Evolutionary conservation across 2,797 vertebrate species (phyloP).

Genomic region (Myiotriccus ornatus): DNA sequence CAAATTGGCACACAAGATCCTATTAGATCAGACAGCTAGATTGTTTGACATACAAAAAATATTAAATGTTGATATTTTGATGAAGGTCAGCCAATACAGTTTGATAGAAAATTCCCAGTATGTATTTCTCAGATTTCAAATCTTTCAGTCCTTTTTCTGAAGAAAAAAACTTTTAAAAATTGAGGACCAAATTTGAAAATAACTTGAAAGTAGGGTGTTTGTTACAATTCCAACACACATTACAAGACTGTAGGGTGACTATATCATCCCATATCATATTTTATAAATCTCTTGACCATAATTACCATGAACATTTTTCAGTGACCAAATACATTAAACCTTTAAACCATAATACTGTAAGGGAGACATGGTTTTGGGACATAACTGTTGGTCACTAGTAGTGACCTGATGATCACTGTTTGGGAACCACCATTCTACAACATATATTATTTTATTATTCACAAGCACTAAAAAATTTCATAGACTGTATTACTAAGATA

Average conservation of each 20-base stretch:
- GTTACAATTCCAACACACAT: not conserved
- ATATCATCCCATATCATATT: not conserved
- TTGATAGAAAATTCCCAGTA: constrained; percentile 6
- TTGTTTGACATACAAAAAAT: constrained; percentile 48
- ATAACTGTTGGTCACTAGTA: not conserved
- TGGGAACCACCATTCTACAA: not conserved
- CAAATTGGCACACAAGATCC: constrained; percentile 59
- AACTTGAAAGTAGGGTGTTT: not conserved
- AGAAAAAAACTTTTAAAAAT: not conserved
- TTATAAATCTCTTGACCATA: accelerated
- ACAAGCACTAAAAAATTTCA: not conserved
- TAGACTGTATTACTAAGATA: not conserved
- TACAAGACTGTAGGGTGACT: not conserved
- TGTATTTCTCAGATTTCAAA: not conserved
- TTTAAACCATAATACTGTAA: not conserved
- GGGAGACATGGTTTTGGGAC: not conserved
- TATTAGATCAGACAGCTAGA: constrained; percentile 37
- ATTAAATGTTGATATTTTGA: constrained; percentile 55
- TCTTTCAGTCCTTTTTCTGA: not conserved
- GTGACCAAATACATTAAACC: not conserved
- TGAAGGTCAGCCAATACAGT: constrained; percentile 38
- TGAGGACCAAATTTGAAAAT: not conserved
- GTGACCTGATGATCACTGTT: not conserved
- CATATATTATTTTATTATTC: not conserved
- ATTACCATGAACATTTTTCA: not conserved